Evolutionary conservation across 2,797 vertebrate species (phyloP).

Genomic region (Botia almorhae): DNA sequence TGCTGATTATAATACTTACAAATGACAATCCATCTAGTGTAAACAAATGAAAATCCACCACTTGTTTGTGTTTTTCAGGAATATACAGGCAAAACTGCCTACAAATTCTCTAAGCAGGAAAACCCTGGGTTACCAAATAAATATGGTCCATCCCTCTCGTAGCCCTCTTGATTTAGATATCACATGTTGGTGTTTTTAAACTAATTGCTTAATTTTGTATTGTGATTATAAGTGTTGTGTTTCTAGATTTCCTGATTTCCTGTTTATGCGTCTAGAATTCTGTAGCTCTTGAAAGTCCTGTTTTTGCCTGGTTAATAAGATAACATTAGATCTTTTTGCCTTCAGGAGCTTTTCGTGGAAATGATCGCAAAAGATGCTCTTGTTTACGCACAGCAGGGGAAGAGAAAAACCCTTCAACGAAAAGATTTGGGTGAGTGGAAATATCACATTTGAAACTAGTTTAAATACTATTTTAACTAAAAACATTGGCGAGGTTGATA

Average conservation of each 20-base stretch:
- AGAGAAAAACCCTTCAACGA: conserved; percentile 95
- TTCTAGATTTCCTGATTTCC: background rate
- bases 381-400: conserved; percentile 91
- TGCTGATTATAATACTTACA: too few species aligned
- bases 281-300: background rate
- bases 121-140: too few species aligned
- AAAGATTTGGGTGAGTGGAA: conserved; percentile 89
- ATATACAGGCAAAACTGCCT: too few species aligned
- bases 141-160: too few species aligned
- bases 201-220: too few species aligned
- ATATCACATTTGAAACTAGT: background rate
- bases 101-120: too few species aligned
- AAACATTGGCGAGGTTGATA: background rate
- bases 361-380: conserved; percentile 94
- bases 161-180: too few species aligned
- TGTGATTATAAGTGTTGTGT: too few species aligned
- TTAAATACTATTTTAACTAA: background rate
- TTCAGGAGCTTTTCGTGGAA: conserved; percentile 94
- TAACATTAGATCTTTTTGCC: background rate
- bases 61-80: too few species aligned
- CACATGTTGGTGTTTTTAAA: too few species aligned
- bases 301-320: background rate
- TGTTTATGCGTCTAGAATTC: background rate
- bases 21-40: too few species aligned
- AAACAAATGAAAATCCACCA: too few species aligned